A percentile compares a stretch with the other conserved stretches of the same genome.
Conservation (phyloP, 2,113 vertebrate species). For the Stomatorhinus ivindoensis region DNA sequence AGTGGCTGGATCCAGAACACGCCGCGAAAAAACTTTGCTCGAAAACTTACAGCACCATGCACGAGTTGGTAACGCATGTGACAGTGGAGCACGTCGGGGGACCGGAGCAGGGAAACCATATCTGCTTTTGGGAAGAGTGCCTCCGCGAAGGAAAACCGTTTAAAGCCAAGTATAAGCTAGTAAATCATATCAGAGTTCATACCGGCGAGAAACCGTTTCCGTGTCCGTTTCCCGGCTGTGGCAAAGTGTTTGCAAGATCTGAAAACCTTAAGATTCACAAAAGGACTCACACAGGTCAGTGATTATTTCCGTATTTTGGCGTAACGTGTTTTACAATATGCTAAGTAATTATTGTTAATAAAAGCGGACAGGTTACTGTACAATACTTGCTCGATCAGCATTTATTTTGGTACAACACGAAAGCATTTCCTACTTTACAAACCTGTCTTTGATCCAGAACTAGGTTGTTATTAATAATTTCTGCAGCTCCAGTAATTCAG, state of each 20-base stretch:
- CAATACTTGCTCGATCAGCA: neutral
- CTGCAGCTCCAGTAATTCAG: neutral
- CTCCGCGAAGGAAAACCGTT: constrained; percentile 94
- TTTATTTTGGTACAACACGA: neutral
- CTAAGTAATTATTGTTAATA: neutral
- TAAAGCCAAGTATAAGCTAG: constrained; percentile 99
- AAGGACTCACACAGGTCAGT: constrained; percentile 99
- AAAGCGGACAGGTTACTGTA: neutral
- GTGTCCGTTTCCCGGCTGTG: constrained; percentile 96
- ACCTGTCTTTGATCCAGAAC: neutral
- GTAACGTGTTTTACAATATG: constrained; percentile 17
- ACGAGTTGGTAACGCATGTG: constrained; percentile 95
- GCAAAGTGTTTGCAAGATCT: constrained; percentile 97
- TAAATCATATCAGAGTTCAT: constrained; percentile 98
- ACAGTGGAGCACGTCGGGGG: constrained; percentile 98
- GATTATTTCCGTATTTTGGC: constrained; percentile 33
- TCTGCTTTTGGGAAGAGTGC: constrained; percentile 99
- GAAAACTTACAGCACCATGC: constrained; percentile 98
- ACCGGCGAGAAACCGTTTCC: constrained; percentile 98
- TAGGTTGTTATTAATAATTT: neutral
- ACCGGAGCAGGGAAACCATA: constrained; percentile 92
- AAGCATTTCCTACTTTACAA: neutral
- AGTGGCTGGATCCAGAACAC: constrained; percentile 83
- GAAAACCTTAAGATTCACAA: constrained; percentile 99
- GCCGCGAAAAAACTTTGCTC: constrained; percentile 81